Evolutionary conservation across 1,140 invertebrate species (phyloP), one percentile per base, ranked within the genome.

Genomic region (Drosophila ficusphila): DNA sequence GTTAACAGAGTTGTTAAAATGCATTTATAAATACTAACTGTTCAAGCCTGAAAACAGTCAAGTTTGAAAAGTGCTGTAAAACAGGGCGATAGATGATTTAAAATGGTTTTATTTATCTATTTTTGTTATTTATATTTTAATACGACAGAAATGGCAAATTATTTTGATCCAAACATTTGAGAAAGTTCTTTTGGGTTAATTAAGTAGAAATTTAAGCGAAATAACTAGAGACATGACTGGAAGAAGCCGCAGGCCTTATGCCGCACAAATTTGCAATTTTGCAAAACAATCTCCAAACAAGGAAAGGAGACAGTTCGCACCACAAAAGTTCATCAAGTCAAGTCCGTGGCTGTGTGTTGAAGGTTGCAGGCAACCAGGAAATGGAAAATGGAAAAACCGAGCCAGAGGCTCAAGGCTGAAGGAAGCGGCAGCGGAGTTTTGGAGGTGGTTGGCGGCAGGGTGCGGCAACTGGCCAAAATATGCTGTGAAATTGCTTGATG

Each of bases 261-360:
- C 16, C 46, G 34, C 36, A 33, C 23, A 54, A 83, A 68, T 64
- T 76, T 76, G 27, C 38, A 79, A 78, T 79, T 79, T 78, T 38
- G 38, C 39, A 33, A 65, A 51, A 56, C 18, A 36, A 8, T 25
- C 42, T 53, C 31, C 19, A 31, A 36, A 36, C 14, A 9, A 21
- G 65, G 29, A 39, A 33, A 39, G 61, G 36, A 18, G 65, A 52
- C 38, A 54, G 49, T 49, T 39, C 21, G 36, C 54, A 34, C 31
- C 58, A 70, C 61, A 75, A 67, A 68, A 81, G 46, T 81, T 76
- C 41, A 81, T 67, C 60, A 68, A 81, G 72, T 49, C 60, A 76
- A 81, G 54, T 81, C 51, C 49, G 60, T 65, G 42, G 60, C 36
- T 31, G 44, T 51, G 19, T 36, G 48, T 25, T 46, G 19, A 21